A percentile compares a stretch with the other conserved stretches of the same genome.
Evolutionary conservation across 1,140 invertebrate genomes (phyloP).

Genomic region (Wiebesia pumilae): DNA sequence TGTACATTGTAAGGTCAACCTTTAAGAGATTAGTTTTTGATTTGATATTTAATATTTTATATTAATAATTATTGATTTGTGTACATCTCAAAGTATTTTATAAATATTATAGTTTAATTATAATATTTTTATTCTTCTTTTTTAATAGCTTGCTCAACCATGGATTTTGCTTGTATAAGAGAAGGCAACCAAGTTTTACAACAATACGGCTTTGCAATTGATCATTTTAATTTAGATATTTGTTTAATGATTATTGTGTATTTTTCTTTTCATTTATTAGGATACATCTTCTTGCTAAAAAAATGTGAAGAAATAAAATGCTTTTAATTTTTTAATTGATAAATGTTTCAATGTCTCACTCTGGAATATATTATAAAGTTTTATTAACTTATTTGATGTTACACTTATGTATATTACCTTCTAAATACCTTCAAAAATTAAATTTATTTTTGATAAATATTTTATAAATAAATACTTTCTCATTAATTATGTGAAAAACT

Average conservation of each 20-base stretch:
- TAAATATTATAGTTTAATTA: slow-evolving; percentile 50
- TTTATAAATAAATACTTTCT: no score
- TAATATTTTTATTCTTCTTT: slow-evolving; percentile 33
- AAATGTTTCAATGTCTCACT: no score
- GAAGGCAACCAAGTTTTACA: slow-evolving; percentile 83
- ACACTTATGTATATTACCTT: no score
- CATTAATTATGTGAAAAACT: no score
- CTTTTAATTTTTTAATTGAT: neutral
- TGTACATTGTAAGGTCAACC: no score
- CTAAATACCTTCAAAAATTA: no score
- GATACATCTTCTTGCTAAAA: slow-evolving; percentile 80
- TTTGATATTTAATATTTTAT: neutral
- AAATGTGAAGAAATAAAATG: slow-evolving; percentile 79
- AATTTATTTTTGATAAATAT: no score
- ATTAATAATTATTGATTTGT: neutral
- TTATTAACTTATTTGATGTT: no score
- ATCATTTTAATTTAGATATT: slow-evolving; percentile 81
- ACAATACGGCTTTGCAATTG: slow-evolving; percentile 81
- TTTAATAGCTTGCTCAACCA: slow-evolving; percentile 79
- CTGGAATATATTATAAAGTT: no score
- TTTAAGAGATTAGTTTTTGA: no score
- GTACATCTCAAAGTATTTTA: neutral
- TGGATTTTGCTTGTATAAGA: slow-evolving; percentile 81
- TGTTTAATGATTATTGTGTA: slow-evolving; percentile 80
- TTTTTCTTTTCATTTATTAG: slow-evolving; percentile 81